Conservation (phyloP, 2,797 vertebrate genomes). For the Phataginus tetradactyla region DNA sequence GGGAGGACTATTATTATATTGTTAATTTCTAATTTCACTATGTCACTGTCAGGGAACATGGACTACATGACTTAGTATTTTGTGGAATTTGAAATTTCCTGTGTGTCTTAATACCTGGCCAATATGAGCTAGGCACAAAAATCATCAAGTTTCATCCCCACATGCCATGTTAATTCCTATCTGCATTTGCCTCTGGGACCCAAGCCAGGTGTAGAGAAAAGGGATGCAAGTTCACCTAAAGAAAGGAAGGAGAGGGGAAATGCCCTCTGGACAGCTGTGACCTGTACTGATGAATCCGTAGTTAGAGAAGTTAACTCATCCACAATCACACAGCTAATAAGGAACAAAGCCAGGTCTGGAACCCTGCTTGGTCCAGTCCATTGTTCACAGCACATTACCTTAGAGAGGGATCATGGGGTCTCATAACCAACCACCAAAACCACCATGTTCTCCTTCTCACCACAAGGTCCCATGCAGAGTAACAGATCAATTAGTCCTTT, state of each 20-base stretch:
- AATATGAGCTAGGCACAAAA: neutral
- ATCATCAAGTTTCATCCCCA: neutral
- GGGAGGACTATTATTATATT: neutral
- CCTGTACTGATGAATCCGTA: neutral
- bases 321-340: neutral
- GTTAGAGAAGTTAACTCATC: neutral
- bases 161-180: fast-evolving
- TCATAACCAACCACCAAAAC: neutral
- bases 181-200: neutral
- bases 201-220: neutral
- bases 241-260: neutral
- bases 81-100: neutral
- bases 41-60: neutral
- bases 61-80: neutral
- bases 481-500: neutral
- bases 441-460: neutral
- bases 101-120: neutral
- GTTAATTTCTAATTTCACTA: neutral
- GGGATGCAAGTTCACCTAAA: neutral
- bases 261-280: neutral
- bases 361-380: neutral
- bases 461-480: neutral
- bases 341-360: neutral
- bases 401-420: neutral
- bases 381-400: neutral